These are phyloP conservation scores for Acanthurus tractus DNA, from an alignment of 2,797 vertebrate genomes.

Conservation along the genomic window DNA sequence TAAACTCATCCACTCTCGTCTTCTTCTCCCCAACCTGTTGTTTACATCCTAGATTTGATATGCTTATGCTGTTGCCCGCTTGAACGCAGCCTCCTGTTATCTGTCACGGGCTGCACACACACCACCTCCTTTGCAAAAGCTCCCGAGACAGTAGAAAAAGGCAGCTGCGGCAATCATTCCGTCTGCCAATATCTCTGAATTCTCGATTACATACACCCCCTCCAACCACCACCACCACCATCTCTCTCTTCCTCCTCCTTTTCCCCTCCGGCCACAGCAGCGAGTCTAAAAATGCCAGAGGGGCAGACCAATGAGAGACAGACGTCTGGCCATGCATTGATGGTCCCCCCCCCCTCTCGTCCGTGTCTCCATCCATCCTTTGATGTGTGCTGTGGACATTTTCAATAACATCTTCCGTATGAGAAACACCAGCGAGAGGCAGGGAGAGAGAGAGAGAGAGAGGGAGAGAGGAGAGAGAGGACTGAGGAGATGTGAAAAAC, in stretches of 20 bases:
- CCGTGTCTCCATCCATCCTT: slow-evolving; percentile 60
- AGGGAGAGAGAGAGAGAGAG: slow-evolving; percentile 29
- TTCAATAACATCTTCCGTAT: slow-evolving; percentile 68
- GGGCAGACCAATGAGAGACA: slow-evolving; percentile 78
- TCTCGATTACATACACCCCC: slow-evolving; percentile 61
- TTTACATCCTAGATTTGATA: slow-evolving; percentile 65
- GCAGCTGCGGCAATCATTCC: slow-evolving; percentile 71
- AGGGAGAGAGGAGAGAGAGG: slow-evolving; percentile 28
- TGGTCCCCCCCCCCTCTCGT: slow-evolving; percentile 20
- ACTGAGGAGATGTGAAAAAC: slow-evolving; percentile 35
- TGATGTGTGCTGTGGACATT: slow-evolving; percentile 78
- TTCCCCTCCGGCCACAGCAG: slow-evolving; percentile 65
- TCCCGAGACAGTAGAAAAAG: slow-evolving; percentile 51
- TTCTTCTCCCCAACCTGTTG: slow-evolving; percentile 55
- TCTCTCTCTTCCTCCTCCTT: slow-evolving; percentile 22
- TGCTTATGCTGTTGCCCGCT: slow-evolving; percentile 45
- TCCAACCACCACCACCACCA: slow-evolving; percentile 12
- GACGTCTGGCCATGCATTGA: slow-evolving; percentile 77
- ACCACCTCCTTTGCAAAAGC: slow-evolving; percentile 32
- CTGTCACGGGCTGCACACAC: slow-evolving; percentile 39
- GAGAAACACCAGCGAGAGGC: slow-evolving; percentile 39
- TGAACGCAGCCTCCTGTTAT: slow-evolving; percentile 49
- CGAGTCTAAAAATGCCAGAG: slow-evolving; percentile 71
- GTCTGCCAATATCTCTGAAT: slow-evolving; percentile 76
- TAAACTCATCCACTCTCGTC: not conserved